phyloP scores from a whole-genome alignment of 2,888 invertebrate genomes.

The Leptinotarsa tumamoca region DNA sequence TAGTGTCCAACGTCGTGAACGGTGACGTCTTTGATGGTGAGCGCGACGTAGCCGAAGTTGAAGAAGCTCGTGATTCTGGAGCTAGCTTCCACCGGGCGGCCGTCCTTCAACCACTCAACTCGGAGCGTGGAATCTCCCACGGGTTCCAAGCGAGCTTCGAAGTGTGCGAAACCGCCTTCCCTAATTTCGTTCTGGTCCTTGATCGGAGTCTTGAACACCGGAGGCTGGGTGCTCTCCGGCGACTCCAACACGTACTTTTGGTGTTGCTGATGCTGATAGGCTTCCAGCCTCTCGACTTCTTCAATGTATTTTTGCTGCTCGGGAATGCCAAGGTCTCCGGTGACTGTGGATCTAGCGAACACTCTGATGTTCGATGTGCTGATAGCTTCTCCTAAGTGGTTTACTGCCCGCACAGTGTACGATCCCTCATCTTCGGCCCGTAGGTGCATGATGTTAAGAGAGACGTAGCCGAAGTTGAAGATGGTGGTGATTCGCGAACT shows the following conservation, averaged over 20 bases:
- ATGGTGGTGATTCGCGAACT: conserved; percentile 97
- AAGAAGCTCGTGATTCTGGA: conserved; percentile 93
- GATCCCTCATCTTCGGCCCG: conserved; percentile 98
- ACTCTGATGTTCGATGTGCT: conserved; percentile 84
- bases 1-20: conserved; percentile 91
- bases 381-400: conserved; percentile 90
- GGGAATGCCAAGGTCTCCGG: conserved; percentile 84
- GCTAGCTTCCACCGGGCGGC: conserved; percentile 90
- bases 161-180: conserved; percentile 95
- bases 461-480: conserved; percentile 99
- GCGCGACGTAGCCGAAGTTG: conserved; percentile 94
- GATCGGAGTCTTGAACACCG: conserved; percentile 90
- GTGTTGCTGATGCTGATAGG: conserved; percentile 85
- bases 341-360: conserved; percentile 82
- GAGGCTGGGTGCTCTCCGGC: conserved; percentile 83
- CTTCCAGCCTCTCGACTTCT: conserved; percentile 91
- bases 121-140: conserved; percentile 89
- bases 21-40: conserved; percentile 92
- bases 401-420: conserved; percentile 92
- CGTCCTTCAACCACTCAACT: conserved; percentile 95
- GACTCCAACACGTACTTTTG: conserved; percentile 84
- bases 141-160: conserved; percentile 94
- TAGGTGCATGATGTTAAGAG: conserved; percentile 98
- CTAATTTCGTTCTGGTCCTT: conserved; percentile 87
- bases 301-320: conserved; percentile 92